phyloP scores from a whole-genome alignment of 2,797 vertebrate genomes.

The Sparidentex hasta region DNA sequence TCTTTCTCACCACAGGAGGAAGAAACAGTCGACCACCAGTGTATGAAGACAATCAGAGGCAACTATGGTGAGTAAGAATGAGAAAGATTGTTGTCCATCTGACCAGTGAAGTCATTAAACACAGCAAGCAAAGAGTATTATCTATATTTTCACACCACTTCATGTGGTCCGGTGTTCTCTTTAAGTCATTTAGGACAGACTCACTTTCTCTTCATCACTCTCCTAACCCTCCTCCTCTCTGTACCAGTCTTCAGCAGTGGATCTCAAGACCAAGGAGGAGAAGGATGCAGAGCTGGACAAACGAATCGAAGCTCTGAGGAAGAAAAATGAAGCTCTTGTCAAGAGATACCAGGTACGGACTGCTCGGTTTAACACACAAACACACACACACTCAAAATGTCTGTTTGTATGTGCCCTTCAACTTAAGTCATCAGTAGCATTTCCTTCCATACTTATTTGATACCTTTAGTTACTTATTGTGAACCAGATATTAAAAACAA shows the following conservation, averaged over 20 bases:
- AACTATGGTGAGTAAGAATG: conserved; percentile 81
- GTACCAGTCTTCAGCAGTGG: conserved; percentile 86
- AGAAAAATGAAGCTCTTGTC: conserved; percentile 94
- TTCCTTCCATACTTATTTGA: background rate
- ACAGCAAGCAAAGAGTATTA: background rate
- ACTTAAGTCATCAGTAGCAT: too few relatives aligned
- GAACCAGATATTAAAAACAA: too few relatives aligned
- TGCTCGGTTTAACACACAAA: background rate
- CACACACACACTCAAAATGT: background rate
- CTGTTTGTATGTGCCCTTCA: background rate
- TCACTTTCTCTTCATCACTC: background rate
- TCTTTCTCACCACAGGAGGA: conserved; percentile 43
- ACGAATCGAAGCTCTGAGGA: conserved; percentile 92
- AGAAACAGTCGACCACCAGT: conserved; percentile 22
- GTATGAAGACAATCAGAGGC: conserved; percentile 61
- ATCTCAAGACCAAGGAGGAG: conserved; percentile 93
- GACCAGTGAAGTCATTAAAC: background rate
- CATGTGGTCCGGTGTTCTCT: background rate
- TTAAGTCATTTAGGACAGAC: background rate
- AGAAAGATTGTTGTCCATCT: background rate
- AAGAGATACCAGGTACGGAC: conserved; percentile 90
- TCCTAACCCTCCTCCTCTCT: background rate
- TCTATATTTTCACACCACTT: background rate
- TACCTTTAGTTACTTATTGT: too few relatives aligned
- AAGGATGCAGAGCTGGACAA: conserved; percentile 93